phyloP scores from a whole-genome alignment of 2,797 vertebrate species.

The Anabacerthia variegaticeps region DNA sequence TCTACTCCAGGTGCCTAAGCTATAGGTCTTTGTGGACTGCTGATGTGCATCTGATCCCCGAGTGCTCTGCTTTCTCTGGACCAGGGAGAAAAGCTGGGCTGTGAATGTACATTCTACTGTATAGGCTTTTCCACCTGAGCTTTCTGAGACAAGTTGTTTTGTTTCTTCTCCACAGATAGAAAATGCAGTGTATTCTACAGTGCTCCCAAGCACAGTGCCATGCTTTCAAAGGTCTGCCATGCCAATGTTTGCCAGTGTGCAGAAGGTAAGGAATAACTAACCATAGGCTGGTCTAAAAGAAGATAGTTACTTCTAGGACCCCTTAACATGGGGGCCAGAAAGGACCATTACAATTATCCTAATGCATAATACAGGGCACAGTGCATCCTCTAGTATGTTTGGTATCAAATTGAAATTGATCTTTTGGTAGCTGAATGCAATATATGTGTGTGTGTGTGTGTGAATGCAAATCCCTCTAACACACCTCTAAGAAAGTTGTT shows the following conservation, averaged over 20 bases:
- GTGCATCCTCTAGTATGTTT: not conserved
- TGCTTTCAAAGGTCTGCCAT: conserved; percentile 72
- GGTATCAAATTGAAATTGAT: not conserved
- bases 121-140: not conserved
- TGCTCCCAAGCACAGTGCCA: conserved; percentile 64
- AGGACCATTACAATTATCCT: not conserved
- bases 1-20: not conserved
- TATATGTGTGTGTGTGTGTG: too few species aligned
- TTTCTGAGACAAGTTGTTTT: not conserved
- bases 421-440: not conserved
- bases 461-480: not conserved
- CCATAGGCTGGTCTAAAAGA: not conserved
- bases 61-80: not conserved
- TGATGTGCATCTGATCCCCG: not conserved
- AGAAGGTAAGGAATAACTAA: conserved; percentile 65
- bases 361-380: not conserved
- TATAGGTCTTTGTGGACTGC: not conserved
- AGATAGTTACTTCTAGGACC: not conserved
- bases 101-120: not conserved
- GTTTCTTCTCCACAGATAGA: conserved; percentile 47
- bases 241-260: conserved; percentile 72
- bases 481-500: not conserved
- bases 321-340: not conserved
- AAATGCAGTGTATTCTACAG: conserved; percentile 75
- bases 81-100: not conserved